Conservation (phyloP, 2,888 invertebrate genomes). For the Rhagonycha lutea region DNA sequence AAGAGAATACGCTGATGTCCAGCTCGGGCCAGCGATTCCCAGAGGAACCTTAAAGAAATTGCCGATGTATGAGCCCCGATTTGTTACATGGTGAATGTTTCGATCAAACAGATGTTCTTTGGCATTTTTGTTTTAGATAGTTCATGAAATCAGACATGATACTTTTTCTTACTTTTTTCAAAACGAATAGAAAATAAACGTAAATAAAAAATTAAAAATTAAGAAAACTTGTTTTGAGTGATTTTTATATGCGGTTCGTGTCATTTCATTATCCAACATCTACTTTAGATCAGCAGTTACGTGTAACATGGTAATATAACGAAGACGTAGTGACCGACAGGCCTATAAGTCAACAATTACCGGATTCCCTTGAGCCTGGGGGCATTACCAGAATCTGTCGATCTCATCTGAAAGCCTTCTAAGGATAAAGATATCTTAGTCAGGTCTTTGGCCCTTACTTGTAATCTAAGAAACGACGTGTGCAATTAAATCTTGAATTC, state of each 20-base stretch:
- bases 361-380: constrained; percentile 45
- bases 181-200: neutral
- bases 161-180: neutral
- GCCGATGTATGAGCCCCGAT: constrained; percentile 56
- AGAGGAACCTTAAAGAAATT: constrained; percentile 56
- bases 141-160: neutral
- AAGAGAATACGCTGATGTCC: constrained; percentile 57
- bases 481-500: constrained; percentile 52
- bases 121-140: constrained; percentile 26
- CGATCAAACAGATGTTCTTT: constrained; percentile 44
- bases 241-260: constrained; percentile 2
- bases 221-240: neutral
- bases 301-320: constrained; percentile 34
- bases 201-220: neutral
- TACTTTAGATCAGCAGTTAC: constrained; percentile 29
- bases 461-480: constrained; percentile 50
- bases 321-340: constrained; percentile 49
- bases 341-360: constrained; percentile 54
- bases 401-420: constrained; percentile 32
- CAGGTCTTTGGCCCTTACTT: constrained; percentile 45
- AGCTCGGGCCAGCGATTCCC: constrained; percentile 39
- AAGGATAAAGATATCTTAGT: constrained; percentile 47
- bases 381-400: constrained; percentile 36
- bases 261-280: constrained; percentile 11
- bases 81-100: constrained; percentile 49